phyloP scores from a whole-genome alignment of 2,113 vertebrate genomes.

The Notothenia rossii region DNA sequence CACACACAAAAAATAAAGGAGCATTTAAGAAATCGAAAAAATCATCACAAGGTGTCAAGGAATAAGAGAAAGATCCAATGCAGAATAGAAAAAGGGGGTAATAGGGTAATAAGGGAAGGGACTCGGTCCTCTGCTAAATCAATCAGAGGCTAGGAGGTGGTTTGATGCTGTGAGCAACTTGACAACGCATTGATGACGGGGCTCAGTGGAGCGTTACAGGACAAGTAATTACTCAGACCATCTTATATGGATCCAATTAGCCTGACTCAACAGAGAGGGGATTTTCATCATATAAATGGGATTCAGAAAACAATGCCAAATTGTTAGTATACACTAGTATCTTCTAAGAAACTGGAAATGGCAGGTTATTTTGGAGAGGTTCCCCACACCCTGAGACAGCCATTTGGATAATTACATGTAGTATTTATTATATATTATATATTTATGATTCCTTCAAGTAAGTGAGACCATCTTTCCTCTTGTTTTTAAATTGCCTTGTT shows the following conservation, averaged over 20 bases:
- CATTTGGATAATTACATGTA: neutral
- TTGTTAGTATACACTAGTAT: neutral
- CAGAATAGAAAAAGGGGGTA: slow-evolving; percentile 42
- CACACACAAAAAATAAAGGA: neutral
- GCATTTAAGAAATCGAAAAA: slow-evolving; percentile 63
- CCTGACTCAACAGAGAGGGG: slow-evolving; percentile 28
- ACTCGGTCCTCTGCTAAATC: slow-evolving; percentile 57
- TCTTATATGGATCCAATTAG: slow-evolving; percentile 66
- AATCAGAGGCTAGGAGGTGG: slow-evolving; percentile 71
- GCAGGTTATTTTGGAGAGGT: neutral
- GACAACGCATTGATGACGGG: slow-evolving; percentile 58
- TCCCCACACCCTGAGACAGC: neutral
- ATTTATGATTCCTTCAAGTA: neutral
- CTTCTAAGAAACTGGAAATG: slow-evolving; percentile 19
- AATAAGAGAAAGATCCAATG: slow-evolving; percentile 28
- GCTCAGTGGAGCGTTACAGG: slow-evolving; percentile 61
- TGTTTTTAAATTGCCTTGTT: slow-evolving; percentile 7
- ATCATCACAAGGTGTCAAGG: slow-evolving; percentile 46
- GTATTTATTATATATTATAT: neutral
- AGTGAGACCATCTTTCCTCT: neutral
- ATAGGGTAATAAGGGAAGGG: slow-evolving; percentile 57
- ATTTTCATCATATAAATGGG: slow-evolving; percentile 29
- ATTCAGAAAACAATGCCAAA: slow-evolving; percentile 18
- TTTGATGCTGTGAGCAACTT: slow-evolving; percentile 59
- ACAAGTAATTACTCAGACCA: slow-evolving; percentile 71